Base-by-base conservation (phyloP, 2,113 vertebrate species). In the Oreochromis aureus region DNA sequence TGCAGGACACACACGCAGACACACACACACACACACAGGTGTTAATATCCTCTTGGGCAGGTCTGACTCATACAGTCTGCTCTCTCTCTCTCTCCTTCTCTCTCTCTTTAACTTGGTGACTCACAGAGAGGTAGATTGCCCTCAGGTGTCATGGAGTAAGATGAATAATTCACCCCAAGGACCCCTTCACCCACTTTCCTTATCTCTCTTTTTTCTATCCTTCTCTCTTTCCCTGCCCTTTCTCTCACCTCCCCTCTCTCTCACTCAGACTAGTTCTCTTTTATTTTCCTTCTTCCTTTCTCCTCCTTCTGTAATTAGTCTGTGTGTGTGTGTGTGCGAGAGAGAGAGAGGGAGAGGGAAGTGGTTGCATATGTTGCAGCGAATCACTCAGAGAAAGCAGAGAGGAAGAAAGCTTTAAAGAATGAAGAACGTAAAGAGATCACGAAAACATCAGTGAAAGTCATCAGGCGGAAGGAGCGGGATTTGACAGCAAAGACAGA, bases 121-220 rank as follows among this genome's bases (percentile, higher is more conserved):
- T 94, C 93, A 92, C 90, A 90, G 86, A 93, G 92, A 89, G 86
- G 84, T 92, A 86, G 89, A 93, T 90, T 93, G 93, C 92, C 93
- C 93, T 89, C 89, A 91, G 93, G 93, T 94, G 93, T 94, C 94
- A 86, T 76, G 89, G 88, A 56, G 84, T 95, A 91, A 94, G 89
- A 95, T 95, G 90, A 95, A 95, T 94, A 94, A 94, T 95, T 94
- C 90, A 94, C 93, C 94, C 82, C 22, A 84, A 93, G 88, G 93
- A 93, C 93, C 93, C 84, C 87, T 88, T 12, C 34, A 32, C 80
- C 61, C 34, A 41, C 80, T 36, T 51, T 44, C 36, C 15, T 46
- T 54, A 53, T 78, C 79, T 66, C 27, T 78, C 22, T n/a, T 34
- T 66, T 53, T 61, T 27, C 82, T 82, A 22, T 63, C 78, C 34